Conservation (phyloP, 2,797 vertebrate species). For the Anguilla megastoma region DNA sequence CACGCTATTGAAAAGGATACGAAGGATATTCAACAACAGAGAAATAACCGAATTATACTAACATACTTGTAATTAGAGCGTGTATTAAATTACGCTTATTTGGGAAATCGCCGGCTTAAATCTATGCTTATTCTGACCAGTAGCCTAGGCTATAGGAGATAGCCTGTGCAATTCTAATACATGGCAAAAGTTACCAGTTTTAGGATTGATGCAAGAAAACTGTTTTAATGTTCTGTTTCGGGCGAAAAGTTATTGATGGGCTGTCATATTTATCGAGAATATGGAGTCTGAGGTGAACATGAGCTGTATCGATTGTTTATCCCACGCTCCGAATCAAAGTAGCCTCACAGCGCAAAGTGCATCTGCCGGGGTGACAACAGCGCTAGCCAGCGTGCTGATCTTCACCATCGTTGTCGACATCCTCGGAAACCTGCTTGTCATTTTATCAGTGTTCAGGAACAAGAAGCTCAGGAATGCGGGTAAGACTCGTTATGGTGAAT, state of each 20-base stretch:
- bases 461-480: conserved; percentile 80
- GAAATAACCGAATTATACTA: neutral
- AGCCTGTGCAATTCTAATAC: neutral
- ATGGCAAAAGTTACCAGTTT: conserved; percentile 27
- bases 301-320: conserved; percentile 57
- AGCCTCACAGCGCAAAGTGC: conserved; percentile 41
- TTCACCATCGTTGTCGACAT: conserved; percentile 79
- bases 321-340: conserved; percentile 58
- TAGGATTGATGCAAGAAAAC: neutral
- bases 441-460: conserved; percentile 77
- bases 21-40: neutral
- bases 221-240: conserved; percentile 10
- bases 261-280: conserved; percentile 32
- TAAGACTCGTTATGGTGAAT: conserved; percentile 47
- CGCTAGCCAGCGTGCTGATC: conserved; percentile 78
- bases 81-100: neutral
- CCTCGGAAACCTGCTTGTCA: conserved; percentile 77
- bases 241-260: neutral
- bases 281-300: conserved; percentile 65
- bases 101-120: neutral
- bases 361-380: conserved; percentile 65
- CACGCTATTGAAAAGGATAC: neutral
- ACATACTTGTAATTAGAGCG: neutral
- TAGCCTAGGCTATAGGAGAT: neutral
- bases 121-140: neutral